Evolutionary conservation across 2,113 vertebrate species (phyloP).

Genomic region (Hucho hucho): DNA sequence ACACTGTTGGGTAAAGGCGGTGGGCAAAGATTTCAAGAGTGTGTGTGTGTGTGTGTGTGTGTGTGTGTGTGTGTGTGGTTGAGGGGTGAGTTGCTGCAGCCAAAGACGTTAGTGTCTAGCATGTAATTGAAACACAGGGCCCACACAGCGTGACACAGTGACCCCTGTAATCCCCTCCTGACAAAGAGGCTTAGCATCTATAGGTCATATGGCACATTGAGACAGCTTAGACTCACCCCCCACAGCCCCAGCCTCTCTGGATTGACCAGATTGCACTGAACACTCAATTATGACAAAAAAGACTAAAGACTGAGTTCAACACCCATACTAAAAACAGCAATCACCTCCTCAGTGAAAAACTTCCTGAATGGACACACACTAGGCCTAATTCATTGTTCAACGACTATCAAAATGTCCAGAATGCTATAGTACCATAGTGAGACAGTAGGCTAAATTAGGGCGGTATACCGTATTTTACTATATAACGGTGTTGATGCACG

Average conservation of each 20-base stretch:
- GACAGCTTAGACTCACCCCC: conserved; percentile 63
- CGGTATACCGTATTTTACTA: no score
- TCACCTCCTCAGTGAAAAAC: no score
- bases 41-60: neutral
- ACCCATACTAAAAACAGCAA: no score
- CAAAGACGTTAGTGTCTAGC: conserved; percentile 14
- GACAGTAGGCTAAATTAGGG: no score
- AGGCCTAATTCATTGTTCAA: no score
- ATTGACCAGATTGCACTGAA: conserved; percentile 33
- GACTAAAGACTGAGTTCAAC: no score
- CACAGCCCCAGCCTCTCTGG: conserved; percentile 4
- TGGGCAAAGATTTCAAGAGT: neutral
- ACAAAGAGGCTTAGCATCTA: conserved; percentile 77
- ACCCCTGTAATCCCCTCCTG: conserved; percentile 77
- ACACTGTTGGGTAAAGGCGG: neutral
- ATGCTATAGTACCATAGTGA: no score
- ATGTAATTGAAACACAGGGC: conserved; percentile 69
- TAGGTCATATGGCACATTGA: conserved; percentile 73
- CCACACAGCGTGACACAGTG: conserved; percentile 65
- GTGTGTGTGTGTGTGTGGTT: conserved; percentile 16
- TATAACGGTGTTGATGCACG: no score
- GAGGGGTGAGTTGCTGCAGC: conserved; percentile 32
- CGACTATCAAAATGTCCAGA: no score
- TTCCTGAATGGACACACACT: no score
- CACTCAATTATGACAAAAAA: neutral